A percentile compares a stretch with the other conserved stretches of the same genome.
These are phyloP conservation scores for Plebejus argus DNA, from an alignment of 2,888 invertebrate genomes.

Conservation along the genomic window DNA sequence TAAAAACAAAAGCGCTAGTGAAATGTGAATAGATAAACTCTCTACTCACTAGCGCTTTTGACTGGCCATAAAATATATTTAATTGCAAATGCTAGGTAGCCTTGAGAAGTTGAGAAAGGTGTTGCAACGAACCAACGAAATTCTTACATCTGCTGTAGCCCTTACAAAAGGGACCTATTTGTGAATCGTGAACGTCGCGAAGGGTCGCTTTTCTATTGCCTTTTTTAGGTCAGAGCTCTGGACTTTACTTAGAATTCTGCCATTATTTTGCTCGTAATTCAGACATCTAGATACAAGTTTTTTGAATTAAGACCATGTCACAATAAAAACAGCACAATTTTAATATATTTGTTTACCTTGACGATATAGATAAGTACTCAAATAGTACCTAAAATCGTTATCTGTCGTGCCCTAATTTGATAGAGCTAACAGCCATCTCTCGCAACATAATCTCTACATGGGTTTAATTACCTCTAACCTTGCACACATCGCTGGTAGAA, in stretches of 20 bases:
- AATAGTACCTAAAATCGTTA: slow-evolving; percentile 8
- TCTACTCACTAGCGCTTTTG: too few relatives aligned
- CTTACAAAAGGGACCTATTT: background rate
- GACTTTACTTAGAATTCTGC: background rate
- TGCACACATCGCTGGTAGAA: slow-evolving; percentile 1
- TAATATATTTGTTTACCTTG: background rate
- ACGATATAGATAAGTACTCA: background rate
- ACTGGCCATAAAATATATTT: background rate
- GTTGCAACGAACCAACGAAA: background rate
- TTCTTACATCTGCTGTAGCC: slow-evolving; percentile 10
- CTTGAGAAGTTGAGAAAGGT: background rate
- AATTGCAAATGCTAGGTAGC: background rate
- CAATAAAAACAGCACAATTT: background rate
- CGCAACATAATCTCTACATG: background rate
- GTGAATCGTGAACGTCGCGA: background rate
- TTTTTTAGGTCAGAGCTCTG: background rate
- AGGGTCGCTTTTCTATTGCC: slow-evolving; percentile 2
- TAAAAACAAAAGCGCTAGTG: too few relatives aligned
- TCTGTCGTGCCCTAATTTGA: slow-evolving; percentile 13
- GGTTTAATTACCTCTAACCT: slow-evolving; percentile 26
- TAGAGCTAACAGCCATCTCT: background rate
- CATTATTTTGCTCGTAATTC: background rate
- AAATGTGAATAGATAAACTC: too few relatives aligned
- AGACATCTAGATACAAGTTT: background rate
- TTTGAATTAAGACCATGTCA: too few relatives aligned